Evolutionary conservation across 2,113 vertebrate species (phyloP).

Genomic region (Tetrax tetrax): DNA sequence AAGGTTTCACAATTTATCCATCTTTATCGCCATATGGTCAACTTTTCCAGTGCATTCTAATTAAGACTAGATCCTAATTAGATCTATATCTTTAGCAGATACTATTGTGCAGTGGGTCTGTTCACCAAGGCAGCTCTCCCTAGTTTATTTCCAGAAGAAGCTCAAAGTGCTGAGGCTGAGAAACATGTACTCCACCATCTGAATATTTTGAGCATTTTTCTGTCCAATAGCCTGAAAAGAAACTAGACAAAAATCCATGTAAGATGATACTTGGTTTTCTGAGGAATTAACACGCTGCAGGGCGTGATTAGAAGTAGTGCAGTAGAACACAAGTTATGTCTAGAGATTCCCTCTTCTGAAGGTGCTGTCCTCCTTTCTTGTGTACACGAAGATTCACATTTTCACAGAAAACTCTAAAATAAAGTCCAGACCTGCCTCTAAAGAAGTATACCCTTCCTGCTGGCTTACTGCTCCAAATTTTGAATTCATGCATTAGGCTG

Average conservation of each 20-base stretch:
- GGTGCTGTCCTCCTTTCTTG: neutral
- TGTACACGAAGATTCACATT: neutral
- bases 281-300: neutral
- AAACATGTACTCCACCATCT: neutral
- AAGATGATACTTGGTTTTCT: neutral
- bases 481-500: neutral
- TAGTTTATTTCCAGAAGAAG: neutral
- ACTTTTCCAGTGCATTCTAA: neutral
- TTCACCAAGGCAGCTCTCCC: neutral
- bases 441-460: neutral
- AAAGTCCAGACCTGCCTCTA: neutral
- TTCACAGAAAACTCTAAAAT: neutral
- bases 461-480: neutral
- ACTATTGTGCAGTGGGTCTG: neutral
- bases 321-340: neutral
- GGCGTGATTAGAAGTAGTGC: neutral
- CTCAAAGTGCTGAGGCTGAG: neutral
- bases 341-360: neutral
- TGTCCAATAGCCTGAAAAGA: neutral
- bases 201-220: neutral
- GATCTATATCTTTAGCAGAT: neutral
- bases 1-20: neutral
- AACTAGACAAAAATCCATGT: neutral
- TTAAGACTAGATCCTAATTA: constrained; percentile 31
- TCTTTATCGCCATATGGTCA: constrained; percentile 53